Conservation (phyloP, 2,888 invertebrate genomes). For the Abscondita cerata region DNA sequence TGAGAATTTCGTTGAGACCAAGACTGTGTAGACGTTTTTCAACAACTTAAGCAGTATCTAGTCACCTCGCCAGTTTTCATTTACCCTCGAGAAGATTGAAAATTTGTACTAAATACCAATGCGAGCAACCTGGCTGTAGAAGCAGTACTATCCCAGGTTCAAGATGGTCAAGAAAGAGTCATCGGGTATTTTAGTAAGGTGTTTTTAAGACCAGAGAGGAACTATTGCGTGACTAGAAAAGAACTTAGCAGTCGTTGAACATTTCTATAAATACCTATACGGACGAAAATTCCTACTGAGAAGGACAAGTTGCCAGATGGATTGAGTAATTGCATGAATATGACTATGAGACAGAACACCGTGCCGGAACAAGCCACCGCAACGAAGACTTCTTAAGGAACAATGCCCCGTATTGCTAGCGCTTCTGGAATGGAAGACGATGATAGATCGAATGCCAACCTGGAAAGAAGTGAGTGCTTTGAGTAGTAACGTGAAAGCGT, state of each 20-base stretch:
- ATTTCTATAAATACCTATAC: constrained; percentile 41
- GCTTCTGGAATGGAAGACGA: not conserved
- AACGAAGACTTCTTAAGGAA: not conserved
- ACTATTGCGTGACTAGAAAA: constrained; percentile 43
- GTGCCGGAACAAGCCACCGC: constrained; percentile 16
- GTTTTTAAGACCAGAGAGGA: constrained; percentile 37
- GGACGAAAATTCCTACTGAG: constrained; percentile 44
- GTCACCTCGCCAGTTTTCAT: not conserved
- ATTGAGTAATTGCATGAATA: constrained; percentile 44
- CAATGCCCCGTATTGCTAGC: constrained; percentile 3
- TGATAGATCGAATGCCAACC: no score
- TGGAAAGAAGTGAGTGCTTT: no score
- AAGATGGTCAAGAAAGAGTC: constrained; percentile 33
- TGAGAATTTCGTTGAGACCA: constrained; percentile 10
- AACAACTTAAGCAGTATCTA: not conserved
- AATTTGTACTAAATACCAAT: constrained; percentile 13
- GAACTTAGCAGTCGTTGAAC: constrained; percentile 43
- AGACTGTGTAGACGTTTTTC: not conserved
- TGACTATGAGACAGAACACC: constrained; percentile 43
- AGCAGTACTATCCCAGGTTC: constrained; percentile 14
- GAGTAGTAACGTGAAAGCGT: no score
- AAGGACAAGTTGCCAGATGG: constrained; percentile 49
- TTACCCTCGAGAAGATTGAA: not conserved
- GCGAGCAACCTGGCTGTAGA: constrained; percentile 25
- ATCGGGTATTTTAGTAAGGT: constrained; percentile 41